Percentiles rank a stretch among this genome's conserved stretches.
These are phyloP conservation scores for Noctua janthina DNA, from an alignment of 2,888 invertebrate species.

Conservation along the genomic window DNA sequence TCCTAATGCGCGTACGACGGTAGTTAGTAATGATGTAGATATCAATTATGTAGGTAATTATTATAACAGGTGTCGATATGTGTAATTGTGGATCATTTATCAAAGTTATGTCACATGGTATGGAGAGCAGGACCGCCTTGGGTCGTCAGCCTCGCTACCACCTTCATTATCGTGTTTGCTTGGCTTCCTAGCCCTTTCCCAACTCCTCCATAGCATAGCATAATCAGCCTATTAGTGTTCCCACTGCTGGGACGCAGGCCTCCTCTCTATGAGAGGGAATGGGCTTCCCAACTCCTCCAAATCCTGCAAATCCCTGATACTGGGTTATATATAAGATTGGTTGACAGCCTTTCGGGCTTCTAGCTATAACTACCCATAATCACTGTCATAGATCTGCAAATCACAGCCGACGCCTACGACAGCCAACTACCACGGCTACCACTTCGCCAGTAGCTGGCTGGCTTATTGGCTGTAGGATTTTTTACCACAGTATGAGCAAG, in stretches of 20 bases:
- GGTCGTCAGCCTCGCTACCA: neutral
- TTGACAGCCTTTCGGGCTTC: neutral
- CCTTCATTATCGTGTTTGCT: neutral
- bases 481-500: neutral
- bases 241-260: too few relatives aligned
- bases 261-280: too few relatives aligned
- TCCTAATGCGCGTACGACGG: constrained; percentile 37
- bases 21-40: constrained; percentile 21
- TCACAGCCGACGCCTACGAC: too few relatives aligned
- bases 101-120: neutral
- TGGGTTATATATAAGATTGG: neutral
- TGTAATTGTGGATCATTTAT: constrained; percentile 20
- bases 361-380: neutral
- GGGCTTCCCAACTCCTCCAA: too few relatives aligned
- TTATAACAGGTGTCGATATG: constrained; percentile 26
- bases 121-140: neutral
- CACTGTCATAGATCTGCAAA: neutral
- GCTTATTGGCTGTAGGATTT: too few relatives aligned
- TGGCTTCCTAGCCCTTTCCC: neutral
- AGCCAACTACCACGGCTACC: neutral
- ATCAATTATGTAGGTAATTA: constrained; percentile 28
- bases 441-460: neutral
- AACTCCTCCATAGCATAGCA: too few relatives aligned
- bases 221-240: too few relatives aligned
- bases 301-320: neutral